Conservation (phyloP, 2,797 vertebrate genomes). For the Rhinophrynus dorsalis region DNA sequence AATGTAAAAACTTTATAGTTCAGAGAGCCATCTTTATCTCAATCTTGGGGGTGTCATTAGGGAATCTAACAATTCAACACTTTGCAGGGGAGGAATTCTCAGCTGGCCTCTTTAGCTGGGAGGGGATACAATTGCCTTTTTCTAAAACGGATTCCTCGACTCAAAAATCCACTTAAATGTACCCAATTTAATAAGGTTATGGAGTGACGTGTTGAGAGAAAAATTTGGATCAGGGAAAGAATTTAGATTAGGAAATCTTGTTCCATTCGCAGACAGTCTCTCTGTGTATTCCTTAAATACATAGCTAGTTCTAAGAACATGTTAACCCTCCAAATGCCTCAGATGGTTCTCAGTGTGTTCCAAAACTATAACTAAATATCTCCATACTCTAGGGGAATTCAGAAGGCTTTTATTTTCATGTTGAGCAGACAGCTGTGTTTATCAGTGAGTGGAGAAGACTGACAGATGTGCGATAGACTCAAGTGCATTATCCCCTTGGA, state of each 20-base stretch:
- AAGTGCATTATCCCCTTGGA: no score
- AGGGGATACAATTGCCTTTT: slow-evolving; percentile 41
- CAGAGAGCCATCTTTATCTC: neutral
- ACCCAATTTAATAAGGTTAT: slow-evolving; percentile 48
- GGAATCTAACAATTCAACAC: slow-evolving; percentile 20
- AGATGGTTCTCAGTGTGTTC: neutral
- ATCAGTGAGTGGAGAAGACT: neutral
- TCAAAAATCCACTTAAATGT: slow-evolving; percentile 48
- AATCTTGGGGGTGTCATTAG: slow-evolving; percentile 9
- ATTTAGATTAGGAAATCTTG: slow-evolving; percentile 50
- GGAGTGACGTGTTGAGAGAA: slow-evolving; percentile 30
- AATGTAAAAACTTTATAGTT: neutral
- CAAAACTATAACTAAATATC: no score
- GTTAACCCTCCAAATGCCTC: slow-evolving; percentile 21
- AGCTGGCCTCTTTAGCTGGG: slow-evolving; percentile 23
- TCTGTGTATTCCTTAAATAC: slow-evolving; percentile 39
- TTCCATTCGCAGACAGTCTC: slow-evolving; percentile 41
- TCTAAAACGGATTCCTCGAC: slow-evolving; percentile 21
- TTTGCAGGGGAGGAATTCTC: slow-evolving; percentile 43
- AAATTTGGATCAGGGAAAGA: slow-evolving; percentile 45
- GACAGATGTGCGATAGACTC: neutral
- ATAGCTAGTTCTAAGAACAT: slow-evolving; percentile 26
- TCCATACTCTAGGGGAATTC: no score
- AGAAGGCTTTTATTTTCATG: no score
- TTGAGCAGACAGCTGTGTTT: slow-evolving; percentile 9